These are phyloP conservation scores for Laspeyria flexula DNA, from an alignment of 2,888 invertebrate species.

Conservation along the genomic window DNA sequence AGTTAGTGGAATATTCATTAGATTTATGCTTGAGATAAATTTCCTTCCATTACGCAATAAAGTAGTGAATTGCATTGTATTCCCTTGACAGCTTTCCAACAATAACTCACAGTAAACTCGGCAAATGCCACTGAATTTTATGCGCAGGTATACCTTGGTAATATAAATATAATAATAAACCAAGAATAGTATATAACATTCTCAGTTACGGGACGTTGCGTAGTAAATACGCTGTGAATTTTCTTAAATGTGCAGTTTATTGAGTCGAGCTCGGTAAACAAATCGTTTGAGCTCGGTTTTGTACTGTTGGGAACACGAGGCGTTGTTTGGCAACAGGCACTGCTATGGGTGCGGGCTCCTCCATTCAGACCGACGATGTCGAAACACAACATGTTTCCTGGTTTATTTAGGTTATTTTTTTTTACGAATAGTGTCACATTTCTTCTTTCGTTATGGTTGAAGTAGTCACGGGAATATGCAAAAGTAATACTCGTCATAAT, in stretches of 20 bases:
- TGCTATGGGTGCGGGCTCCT: slow-evolving; percentile 4
- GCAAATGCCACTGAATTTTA: slow-evolving; percentile 17
- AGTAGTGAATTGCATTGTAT: slow-evolving; percentile 12
- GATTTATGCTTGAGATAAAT: slow-evolving; percentile 11
- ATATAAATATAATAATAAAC: slow-evolving; percentile 16
- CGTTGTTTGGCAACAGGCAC: slow-evolving; percentile 31
- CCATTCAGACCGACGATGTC: slow-evolving; percentile 35
- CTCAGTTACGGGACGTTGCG: slow-evolving; percentile 3
- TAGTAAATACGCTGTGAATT: not conserved
- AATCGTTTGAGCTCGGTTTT: not conserved
- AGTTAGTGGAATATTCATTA: not conserved
- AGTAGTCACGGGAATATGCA: slow-evolving; percentile 12
- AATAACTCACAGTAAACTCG: slow-evolving; percentile 18
- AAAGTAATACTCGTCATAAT: slow-evolving; percentile 22
- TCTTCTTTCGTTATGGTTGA: slow-evolving; percentile 15
- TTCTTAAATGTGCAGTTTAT: not conserved
- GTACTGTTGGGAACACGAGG: not conserved
- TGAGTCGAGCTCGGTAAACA: not conserved
- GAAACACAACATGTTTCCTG: slow-evolving; percentile 58
- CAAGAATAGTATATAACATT: slow-evolving; percentile 9
- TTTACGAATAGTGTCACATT: slow-evolving; percentile 42
- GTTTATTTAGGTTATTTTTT: slow-evolving; percentile 63
- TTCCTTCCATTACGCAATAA: slow-evolving; percentile 19
- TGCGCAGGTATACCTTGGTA: slow-evolving; percentile 17
- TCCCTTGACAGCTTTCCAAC: slow-evolving; percentile 30